Evolutionary conservation across 2,113 vertebrate genomes (phyloP), one percentile per base, ranked within the genome.

Genomic region (Scophthalmus maximus): DNA sequence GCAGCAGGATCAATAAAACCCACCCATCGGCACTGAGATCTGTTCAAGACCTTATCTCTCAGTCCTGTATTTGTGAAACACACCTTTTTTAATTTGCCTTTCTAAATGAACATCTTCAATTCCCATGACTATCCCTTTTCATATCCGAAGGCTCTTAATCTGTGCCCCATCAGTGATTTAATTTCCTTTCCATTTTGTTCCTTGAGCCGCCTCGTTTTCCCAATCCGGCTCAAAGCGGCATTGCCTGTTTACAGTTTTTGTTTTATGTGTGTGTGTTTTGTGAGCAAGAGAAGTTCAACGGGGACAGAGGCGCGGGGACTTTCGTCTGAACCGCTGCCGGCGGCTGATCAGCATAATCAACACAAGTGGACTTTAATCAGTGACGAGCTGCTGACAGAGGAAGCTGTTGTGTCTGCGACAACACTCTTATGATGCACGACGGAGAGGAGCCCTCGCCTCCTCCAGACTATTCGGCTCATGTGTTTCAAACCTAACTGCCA

Each of bases 261-360:
- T 7, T 78, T 36, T 67, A 40, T 40, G 62, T 12, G 18, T 22
- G 36, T 23, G n/a, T 68, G 62, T 53, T 78, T 38, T 64, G 47
- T 44, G 64, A 69, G 11, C 15, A 14, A 4, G 30, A 76, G 50
- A 76, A 76, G 65, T 64, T 82, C 71, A 76, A 53, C 50, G 14
- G 26, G 47, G 66, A 72, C 14, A 5, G 12, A 76, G 59, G 70
- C 12, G n/a, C 5, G 71, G 75, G 51, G 17, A 4, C 72, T 40
- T 64, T 62, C 47, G 44, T 59, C 57, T 51, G 66, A 25, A 44
- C 59, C 26, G 55, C 66, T 57, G 64, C 76, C 72, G 73, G 82
- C 81, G 86, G 64, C 81, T 81, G 62, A 84, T 83, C 58, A 51
- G 73, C 68, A 73, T 75, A 72, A 81, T 79, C 76, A 62, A 77